Base-by-base conservation (phyloP, 2,797 vertebrate species). In the Hyperoplus lanceolatus region DNA sequence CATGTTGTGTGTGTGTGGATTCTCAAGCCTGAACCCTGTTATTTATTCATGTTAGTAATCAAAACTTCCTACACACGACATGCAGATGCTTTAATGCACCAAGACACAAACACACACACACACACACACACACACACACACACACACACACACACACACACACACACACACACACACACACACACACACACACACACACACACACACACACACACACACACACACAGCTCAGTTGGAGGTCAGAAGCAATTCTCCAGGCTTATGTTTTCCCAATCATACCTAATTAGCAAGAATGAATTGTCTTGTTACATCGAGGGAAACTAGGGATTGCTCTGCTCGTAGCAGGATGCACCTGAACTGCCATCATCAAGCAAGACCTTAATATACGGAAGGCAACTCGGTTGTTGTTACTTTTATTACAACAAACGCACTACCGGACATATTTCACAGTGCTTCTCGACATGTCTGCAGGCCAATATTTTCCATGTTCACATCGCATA, bases 41-140 rank as follows among this genome's bases (percentile, higher is more conserved):
- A 84, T 89, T 79, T 82, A 74, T 79, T 85, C 16, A 41, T 70
- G 41, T 65, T 66, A 53, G 82, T 87, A 77, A 79, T 87, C 72
- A 66, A 61, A 29, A 64, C 72, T 64, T 77, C 45, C 65, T 38
- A 56, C 63, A 64, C 73, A 56, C 38, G 1, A 65, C 68, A 48
- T 16, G 43, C 18, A 39, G 36, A 80, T 4, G 5, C 60, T 51
- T 59, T 4, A 66, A n/a, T 1, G 13, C 4, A 43, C 48, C 54
- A 29, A 29, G 29, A 61, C 62, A 57, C 58, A 49, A 70, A 58
- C 38, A 73, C 57, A 48, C 6, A 13, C 9, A 38, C 4, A n/a
- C 51, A 14, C 8, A 8, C 29, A 29, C 29, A 61, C 62, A 57
- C 58, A 49, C 74, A 58, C 38, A 73, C 57, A 48, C 6, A 15